Conservation (phyloP, 2,888 invertebrate genomes). For the Argyresthia albistria region DNA sequence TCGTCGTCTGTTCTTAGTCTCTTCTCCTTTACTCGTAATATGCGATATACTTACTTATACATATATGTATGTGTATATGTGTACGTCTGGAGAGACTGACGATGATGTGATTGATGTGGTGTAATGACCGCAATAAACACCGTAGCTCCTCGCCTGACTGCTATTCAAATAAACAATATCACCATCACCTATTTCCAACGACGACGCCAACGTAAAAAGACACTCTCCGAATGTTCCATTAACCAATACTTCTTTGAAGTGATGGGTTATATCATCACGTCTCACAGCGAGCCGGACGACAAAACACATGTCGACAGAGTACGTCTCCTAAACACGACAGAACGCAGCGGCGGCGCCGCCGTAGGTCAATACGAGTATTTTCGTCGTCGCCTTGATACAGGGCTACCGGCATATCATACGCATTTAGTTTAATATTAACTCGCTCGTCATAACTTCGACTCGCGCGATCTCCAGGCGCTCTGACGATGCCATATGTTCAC, state of each 20-base stretch:
- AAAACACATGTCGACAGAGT: slow-evolving; percentile 3
- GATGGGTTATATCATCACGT: background rate
- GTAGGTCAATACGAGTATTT: slow-evolving; percentile 68
- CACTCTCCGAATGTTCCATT: too few relatives aligned
- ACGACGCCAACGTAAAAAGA: too few relatives aligned
- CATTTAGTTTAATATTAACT: slow-evolving; percentile 57
- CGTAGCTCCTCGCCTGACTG: too few relatives aligned
- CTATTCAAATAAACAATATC: too few relatives aligned
- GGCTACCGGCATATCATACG: slow-evolving; percentile 59
- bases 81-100: too few relatives aligned
- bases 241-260: background rate
- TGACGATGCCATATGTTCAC: background rate
- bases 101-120: too few relatives aligned
- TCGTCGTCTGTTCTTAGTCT: too few relatives aligned
- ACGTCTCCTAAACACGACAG: slow-evolving; percentile 35
- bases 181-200: too few relatives aligned
- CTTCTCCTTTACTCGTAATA: too few relatives aligned
- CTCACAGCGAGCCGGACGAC: background rate
- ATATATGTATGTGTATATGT: too few relatives aligned
- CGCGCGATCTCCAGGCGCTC: slow-evolving; percentile 10
- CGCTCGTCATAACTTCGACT: slow-evolving; percentile 40
- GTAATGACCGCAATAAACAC: too few relatives aligned
- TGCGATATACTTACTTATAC: too few relatives aligned
- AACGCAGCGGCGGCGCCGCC: slow-evolving; percentile 36
- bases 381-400: slow-evolving; percentile 66